Evolutionary conservation across 2,113 vertebrate genomes (phyloP).

Genomic region (Colistium nudipinnis): DNA sequence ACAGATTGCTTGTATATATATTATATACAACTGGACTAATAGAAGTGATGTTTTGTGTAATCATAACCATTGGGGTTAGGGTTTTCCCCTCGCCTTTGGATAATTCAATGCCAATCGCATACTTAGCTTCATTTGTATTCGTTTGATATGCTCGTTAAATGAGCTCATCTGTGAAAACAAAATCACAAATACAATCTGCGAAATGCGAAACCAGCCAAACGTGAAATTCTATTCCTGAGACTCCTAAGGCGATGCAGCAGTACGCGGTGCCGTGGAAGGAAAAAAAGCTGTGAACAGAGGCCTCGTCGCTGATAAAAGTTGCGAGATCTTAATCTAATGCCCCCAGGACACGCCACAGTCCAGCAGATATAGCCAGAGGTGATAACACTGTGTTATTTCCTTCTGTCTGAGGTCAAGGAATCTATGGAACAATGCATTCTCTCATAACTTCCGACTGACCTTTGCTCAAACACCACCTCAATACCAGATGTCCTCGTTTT

Average conservation of each 20-base stretch:
- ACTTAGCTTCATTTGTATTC: slow-evolving; percentile 30
- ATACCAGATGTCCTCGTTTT: slow-evolving; percentile 8
- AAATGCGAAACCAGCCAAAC: slow-evolving; percentile 36
- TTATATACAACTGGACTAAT: background rate
- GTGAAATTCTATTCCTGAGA: slow-evolving; percentile 35
- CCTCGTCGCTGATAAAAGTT: slow-evolving; percentile 21
- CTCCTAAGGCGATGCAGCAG: slow-evolving; percentile 12
- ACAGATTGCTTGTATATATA: no score
- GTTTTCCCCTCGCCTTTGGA: slow-evolving; percentile 14
- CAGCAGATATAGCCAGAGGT: slow-evolving; percentile 11
- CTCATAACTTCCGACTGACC: slow-evolving; percentile 19
- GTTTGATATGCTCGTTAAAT: slow-evolving; percentile 50
- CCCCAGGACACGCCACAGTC: slow-evolving; percentile 17
- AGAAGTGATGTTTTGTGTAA: background rate
- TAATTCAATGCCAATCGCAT: slow-evolving; percentile 21
- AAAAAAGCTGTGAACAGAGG: slow-evolving; percentile 21
- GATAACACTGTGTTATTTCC: slow-evolving; percentile 31
- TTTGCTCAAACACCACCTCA: slow-evolving; percentile 12
- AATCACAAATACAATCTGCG: slow-evolving; percentile 57
- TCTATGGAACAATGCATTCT: slow-evolving; percentile 25
- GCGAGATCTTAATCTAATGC: slow-evolving; percentile 55
- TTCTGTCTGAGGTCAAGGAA: slow-evolving; percentile 12
- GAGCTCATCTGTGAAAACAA: slow-evolving; percentile 42
- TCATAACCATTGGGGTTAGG: background rate
- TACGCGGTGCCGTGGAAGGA: background rate